A percentile compares a stretch with the other conserved stretches of the same genome.
These are phyloP conservation scores for Caligus rogercresseyi DNA, from an alignment of 1,140 invertebrate genomes.

Conservation along the genomic window DNA sequence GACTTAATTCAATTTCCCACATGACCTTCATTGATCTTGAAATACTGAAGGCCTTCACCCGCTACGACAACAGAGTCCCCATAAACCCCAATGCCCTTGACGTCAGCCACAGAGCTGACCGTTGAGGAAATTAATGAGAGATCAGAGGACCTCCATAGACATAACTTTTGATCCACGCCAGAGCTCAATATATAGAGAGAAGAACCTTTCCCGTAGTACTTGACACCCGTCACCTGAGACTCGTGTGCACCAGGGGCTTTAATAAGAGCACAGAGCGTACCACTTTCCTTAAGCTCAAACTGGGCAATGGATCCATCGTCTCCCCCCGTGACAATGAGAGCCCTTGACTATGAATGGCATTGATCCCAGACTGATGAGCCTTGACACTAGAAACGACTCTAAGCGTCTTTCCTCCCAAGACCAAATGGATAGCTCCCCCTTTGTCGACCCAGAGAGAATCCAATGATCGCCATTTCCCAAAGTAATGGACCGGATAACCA, in stretches of 20 bases:
- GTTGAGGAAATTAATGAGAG: neutral
- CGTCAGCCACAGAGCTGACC: neutral
- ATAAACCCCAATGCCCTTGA: neutral
- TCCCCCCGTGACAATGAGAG: neutral
- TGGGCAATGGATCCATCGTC: neutral
- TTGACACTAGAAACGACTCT: neutral
- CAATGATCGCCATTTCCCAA: neutral
- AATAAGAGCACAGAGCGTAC: neutral
- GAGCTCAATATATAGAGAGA: neutral
- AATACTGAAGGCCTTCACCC: neutral
- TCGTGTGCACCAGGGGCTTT: neutral
- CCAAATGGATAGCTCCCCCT: neutral
- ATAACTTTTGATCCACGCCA: neutral
- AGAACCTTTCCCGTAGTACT: no score
- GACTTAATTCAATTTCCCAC: no score
- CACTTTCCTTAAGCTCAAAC: neutral
- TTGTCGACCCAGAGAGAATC: neutral
- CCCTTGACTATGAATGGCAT: neutral
- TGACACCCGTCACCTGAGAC: neutral
- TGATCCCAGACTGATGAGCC: neutral
- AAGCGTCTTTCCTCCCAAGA: neutral
- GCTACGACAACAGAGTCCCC: neutral
- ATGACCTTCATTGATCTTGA: neutral
- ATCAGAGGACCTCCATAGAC: neutral
- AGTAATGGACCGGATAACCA: neutral